Evolutionary conservation across 2,888 invertebrate species (phyloP).

Genomic region (Andricus curvator): DNA sequence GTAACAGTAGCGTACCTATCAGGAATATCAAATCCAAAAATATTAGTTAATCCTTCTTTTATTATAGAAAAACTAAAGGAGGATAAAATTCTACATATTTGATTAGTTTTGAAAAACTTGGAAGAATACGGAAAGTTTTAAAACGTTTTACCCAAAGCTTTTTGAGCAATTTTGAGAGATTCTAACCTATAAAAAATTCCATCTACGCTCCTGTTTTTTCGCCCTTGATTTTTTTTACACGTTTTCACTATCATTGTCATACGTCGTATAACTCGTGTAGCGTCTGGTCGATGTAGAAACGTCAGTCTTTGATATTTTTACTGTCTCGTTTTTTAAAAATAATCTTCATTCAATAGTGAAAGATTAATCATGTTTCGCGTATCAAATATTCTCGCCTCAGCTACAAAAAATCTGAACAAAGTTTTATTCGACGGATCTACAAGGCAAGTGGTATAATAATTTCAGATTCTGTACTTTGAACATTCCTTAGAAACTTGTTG

Average conservation of each 20-base stretch:
- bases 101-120: not conserved
- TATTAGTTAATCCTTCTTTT: not conserved
- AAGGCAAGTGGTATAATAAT: constrained; percentile 29
- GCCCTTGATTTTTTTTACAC: not conserved
- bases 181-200: not conserved
- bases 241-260: no score
- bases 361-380: constrained; percentile 30
- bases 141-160: not conserved
- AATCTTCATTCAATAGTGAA: not conserved
- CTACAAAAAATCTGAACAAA: constrained; percentile 39
- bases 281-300: not conserved
- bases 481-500: constrained; percentile 12
- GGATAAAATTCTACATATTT: not conserved
- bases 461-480: not conserved
- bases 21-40: not conserved
- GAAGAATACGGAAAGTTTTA: not conserved
- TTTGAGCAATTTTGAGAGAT: not conserved
- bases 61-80: not conserved
- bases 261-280: not conserved
- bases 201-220: not conserved
- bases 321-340: not conserved
- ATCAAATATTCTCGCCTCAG: constrained; percentile 27
- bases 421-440: constrained; percentile 16
- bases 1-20: not conserved
- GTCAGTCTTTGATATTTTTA: not conserved